A percentile compares a stretch with the other conserved stretches of the same genome.
phyloP scores from a whole-genome alignment of 2,888 invertebrate species.

The Holacanthella duospinosa region DNA sequence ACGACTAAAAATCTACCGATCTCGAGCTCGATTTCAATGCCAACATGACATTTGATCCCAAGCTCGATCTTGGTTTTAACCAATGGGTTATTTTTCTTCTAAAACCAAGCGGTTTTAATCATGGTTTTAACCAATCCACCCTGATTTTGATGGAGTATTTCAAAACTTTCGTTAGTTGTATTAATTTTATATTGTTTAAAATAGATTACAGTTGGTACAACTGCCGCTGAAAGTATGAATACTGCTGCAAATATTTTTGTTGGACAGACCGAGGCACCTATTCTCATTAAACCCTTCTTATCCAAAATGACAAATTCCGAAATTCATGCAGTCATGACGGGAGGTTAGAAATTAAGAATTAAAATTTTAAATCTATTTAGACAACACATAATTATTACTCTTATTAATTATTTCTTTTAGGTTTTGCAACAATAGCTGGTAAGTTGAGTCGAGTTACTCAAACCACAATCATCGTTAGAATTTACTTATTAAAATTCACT shows the following conservation, averaged over 20 bases:
- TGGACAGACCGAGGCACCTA: constrained; percentile 84
- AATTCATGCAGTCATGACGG: constrained; percentile 83
- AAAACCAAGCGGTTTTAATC: too few relatives aligned
- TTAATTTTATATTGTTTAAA: too few relatives aligned
- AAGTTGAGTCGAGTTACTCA: too few relatives aligned
- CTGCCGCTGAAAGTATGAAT: constrained; percentile 87
- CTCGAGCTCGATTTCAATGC: too few relatives aligned
- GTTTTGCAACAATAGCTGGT: constrained; percentile 91
- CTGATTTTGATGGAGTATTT: too few relatives aligned
- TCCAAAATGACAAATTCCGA: constrained; percentile 77
- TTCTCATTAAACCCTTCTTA: constrained; percentile 79
- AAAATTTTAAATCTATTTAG: not conserved
- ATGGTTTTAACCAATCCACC: too few relatives aligned
- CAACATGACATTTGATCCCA: too few relatives aligned
- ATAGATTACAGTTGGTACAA: constrained; percentile 60
- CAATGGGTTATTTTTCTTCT: too few relatives aligned
- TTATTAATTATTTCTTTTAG: not conserved
- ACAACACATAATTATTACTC: not conserved
- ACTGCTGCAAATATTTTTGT: constrained; percentile 89
- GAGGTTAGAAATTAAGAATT: constrained; percentile 44
- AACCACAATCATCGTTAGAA: not conserved
- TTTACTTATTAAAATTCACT: not conserved
- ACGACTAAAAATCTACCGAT: too few relatives aligned
- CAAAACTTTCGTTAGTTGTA: too few relatives aligned
- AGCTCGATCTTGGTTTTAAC: too few relatives aligned